Evolutionary conservation across 2,113 vertebrate species (phyloP).

Genomic region (Coracopsis vasa): DNA sequence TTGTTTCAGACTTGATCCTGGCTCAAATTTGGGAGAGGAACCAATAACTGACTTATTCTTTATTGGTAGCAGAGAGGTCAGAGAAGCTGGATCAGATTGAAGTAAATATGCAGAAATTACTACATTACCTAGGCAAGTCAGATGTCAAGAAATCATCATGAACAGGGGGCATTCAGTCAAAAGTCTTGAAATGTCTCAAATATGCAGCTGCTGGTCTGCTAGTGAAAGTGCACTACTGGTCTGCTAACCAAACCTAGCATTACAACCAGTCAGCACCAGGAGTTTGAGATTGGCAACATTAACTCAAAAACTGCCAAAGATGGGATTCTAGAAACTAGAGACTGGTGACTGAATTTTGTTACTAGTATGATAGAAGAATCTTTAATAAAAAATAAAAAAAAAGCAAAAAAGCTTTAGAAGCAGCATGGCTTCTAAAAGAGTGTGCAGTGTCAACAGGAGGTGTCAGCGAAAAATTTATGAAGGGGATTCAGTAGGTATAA

Average conservation of each 20-base stretch:
- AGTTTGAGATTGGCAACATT: neutral
- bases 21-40: neutral
- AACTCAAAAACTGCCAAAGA: neutral
- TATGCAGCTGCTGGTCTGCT: neutral
- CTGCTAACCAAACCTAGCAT: neutral
- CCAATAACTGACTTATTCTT: neutral
- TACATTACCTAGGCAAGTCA: neutral
- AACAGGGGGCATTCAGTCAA: neutral
- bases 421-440: neutral
- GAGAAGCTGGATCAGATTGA: neutral
- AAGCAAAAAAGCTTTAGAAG: neutral
- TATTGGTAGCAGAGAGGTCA: neutral
- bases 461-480: neutral
- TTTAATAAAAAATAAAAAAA: neutral
- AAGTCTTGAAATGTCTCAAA: neutral
- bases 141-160: neutral
- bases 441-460: neutral
- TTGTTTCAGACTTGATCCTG: neutral
- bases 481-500: neutral
- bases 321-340: neutral
- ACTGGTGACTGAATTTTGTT: neutral
- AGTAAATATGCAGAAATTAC: neutral
- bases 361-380: neutral
- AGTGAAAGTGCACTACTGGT: neutral
- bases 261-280: neutral